Evolutionary conservation across 2,797 vertebrate genomes (phyloP), one percentile per base, ranked within the genome.

Genomic region (Platalea minor): DNA sequence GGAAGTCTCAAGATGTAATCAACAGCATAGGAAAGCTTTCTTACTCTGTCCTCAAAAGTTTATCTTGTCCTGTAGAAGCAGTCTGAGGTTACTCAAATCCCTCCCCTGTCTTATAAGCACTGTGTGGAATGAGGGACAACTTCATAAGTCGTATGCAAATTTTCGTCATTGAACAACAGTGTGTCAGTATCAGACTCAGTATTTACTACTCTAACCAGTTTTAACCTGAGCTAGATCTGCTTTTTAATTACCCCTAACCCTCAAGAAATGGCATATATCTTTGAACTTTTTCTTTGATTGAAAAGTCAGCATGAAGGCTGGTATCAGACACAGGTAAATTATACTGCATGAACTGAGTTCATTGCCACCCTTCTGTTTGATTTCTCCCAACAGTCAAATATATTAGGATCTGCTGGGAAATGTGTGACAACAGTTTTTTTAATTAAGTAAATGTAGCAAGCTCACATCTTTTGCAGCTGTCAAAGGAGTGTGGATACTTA

Each of bases 341-440:
- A 50, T 33, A 24, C 7, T 29, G 3, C 5, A 19, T 45, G 13
- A 67, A n/a, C 31, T 51, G 31, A 53, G 28, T 43, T 85, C 1
- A 12, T 45, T 67, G 48, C 9, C 15, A 76, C 13, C 10, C 14
- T 73, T 75, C 54, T 80, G 13, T 50, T 61, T 2, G 1, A 31
- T 50, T 85, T 75, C 29, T 73, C 7, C 11, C 45, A 70, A 51
- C 10, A n/a, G 33, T 59, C 11, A 85, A 85, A 35, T 33, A 35
- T 4, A 1, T 63, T 39, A 69, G 48, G 23, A 86, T 61, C 18
- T n/a, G 7, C 33, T 59, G 13, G 51, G 76, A 12, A 82, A 26
- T 0, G 0, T 48, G 31, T 67, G 43, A 57, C 17, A 73, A 11
- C 12, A 65, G 6, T 21, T 74, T 82, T 88, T 33, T 7, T 0